Conservation (phyloP, 2,888 invertebrate genomes). For the Erebia aethiops region DNA sequence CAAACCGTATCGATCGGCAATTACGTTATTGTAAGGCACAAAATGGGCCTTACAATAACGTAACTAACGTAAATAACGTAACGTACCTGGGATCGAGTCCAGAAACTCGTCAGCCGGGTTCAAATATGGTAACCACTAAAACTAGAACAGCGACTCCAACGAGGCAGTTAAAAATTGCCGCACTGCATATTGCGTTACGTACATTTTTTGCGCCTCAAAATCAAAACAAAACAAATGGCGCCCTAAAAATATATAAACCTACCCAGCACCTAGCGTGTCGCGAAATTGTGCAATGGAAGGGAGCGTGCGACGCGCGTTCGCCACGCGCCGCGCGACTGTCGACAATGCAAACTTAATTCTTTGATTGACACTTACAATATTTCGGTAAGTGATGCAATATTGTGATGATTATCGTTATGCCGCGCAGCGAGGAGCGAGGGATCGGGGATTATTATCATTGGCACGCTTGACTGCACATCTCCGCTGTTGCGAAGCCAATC, state of each 20-base stretch:
- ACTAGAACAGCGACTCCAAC: too few relatives aligned
- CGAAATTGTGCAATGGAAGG: conserved; percentile 27
- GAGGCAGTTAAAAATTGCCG: conserved; percentile 22
- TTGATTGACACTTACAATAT: conserved; percentile 84
- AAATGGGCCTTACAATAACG: too few relatives aligned
- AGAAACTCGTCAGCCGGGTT: too few relatives aligned
- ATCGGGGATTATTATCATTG: conserved; percentile 62
- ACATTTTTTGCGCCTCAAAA: conserved; percentile 63
- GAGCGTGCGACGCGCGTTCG: conserved; percentile 55
- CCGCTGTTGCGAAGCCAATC: conserved; percentile 44
- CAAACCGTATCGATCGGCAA: too few relatives aligned
- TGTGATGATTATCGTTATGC: conserved; percentile 77
- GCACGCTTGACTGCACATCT: conserved; percentile 59
- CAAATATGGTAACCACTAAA: too few relatives aligned
- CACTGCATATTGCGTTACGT: conserved; percentile 53
- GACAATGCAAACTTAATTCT: conserved; percentile 80
- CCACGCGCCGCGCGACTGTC: conserved; percentile 54
- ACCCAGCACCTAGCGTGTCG: conserved; percentile 44
- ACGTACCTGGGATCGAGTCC: too few relatives aligned
- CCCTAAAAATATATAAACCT: conserved; percentile 56
- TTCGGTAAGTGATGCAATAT: conserved; percentile 84
- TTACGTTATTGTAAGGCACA: too few relatives aligned
- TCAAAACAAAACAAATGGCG: conserved; percentile 75
- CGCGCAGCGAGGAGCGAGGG: conserved; percentile 53
- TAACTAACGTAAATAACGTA: too few relatives aligned